Base-by-base conservation (phyloP, 2,797 vertebrate species). In the Periophthalmus magnuspinnatus region DNA sequence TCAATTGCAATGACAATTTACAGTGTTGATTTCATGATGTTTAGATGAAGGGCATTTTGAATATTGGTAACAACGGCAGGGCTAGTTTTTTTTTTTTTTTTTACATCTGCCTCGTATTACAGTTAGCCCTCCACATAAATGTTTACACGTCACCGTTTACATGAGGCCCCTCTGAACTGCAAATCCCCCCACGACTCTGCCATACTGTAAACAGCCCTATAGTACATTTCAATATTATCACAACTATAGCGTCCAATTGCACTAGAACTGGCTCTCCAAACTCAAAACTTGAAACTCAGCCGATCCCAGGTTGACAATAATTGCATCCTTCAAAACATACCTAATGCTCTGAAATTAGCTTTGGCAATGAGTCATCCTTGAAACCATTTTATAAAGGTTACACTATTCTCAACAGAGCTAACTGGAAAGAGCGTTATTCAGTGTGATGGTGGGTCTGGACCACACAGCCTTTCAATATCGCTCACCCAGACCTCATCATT, bases 301-400 rank as follows among this genome's bases (percentile, higher is more conserved):
- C 57, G 69, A 69, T 91, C 87, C 89, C 86, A 89, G 76, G 88
- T 83, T 89, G 83, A 86, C 89, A 90, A 91, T 90, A 90, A 91
- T 90, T 86, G 80, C 86, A 70, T 60, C 83, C 82, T 90, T 87
- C 82, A 89, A 83, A 83, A 81, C 79, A 81, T 84, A 84, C 90
- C 82, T 81, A 89, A 89, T 91, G 91, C 91, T 93, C 93, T 94
- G 94, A 93, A 95, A 94, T 94, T 93, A 94, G 92, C 91, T 85
- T 83, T 58, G 62, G 85, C 75, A 85, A 88, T 97, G 96, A 98
- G 94, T 97, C 95, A 98, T 95, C 93, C 93, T 91, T 92, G 93
- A 94, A 97, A 94, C 94, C 91, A 88, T 94, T 90, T 92, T 91
- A 87, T 94, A 96, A 97, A 98, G 96, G 95, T 97, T 96, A 94